phyloP scores from a whole-genome alignment of 1,140 invertebrate species.

The Microplitis mediator region DNA sequence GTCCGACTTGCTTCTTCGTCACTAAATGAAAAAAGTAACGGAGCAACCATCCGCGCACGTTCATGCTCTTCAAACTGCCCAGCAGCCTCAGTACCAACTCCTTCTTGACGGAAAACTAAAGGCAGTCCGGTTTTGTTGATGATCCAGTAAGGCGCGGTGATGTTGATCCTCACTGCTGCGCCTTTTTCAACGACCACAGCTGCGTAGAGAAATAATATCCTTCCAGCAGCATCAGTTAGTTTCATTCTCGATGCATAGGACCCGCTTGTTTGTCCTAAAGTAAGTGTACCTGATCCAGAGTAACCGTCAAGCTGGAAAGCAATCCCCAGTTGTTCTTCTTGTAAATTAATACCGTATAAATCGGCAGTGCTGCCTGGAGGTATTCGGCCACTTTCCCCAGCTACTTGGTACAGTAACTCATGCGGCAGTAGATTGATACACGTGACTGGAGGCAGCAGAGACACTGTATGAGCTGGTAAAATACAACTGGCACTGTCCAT shows the following conservation, averaged over 20 bases:
- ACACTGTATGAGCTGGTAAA: slow-evolving; percentile 85
- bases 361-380: slow-evolving; percentile 66
- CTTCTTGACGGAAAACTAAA: slow-evolving; percentile 92
- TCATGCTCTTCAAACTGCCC: slow-evolving; percentile 97
- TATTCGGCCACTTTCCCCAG: slow-evolving; percentile 66
- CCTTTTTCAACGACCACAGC: slow-evolving; percentile 64
- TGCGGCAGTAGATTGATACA: slow-evolving; percentile 80
- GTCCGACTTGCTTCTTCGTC: slow-evolving; percentile 79
- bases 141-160: slow-evolving; percentile 92
- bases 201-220: slow-evolving; percentile 78
- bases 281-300: slow-evolving; percentile 67
- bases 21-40: slow-evolving; percentile 92
- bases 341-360: slow-evolving; percentile 62
- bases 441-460: slow-evolving; percentile 81
- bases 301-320: slow-evolving; percentile 84
- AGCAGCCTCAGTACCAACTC: slow-evolving; percentile 76
- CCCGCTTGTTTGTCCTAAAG: slow-evolving; percentile 56
- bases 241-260: slow-evolving; percentile 65
- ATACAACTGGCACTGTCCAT: slow-evolving; percentile 60
- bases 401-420: slow-evolving; percentile 72
- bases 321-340: slow-evolving; percentile 72
- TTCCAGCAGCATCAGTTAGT: slow-evolving; percentile 72
- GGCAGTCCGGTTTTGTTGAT: slow-evolving; percentile 95
- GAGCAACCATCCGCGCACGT: slow-evolving; percentile 86
- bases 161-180: slow-evolving; percentile 69